These are phyloP conservation scores for Linnaemya vulpina DNA, from an alignment of 2,888 invertebrate genomes.

Conservation along the genomic window DNA sequence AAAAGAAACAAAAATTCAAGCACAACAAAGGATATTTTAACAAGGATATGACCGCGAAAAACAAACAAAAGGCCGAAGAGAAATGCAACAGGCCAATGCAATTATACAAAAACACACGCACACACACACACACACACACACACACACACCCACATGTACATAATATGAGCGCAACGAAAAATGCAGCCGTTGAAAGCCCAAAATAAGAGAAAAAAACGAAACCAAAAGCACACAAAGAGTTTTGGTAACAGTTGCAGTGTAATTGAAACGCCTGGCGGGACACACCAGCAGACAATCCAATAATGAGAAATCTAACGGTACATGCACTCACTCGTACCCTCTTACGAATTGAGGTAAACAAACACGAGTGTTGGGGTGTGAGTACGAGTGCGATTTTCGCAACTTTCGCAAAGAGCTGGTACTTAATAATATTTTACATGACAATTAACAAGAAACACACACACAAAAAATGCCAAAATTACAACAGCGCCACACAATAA, in stretches of 20 bases:
- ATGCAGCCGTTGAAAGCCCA: not conserved
- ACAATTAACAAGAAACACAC: conserved; percentile 48
- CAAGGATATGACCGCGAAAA: conserved; percentile 45
- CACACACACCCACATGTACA: not conserved
- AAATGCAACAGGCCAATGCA: conserved; percentile 62
- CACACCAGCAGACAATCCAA: conserved; percentile 23
- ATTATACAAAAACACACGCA: conserved; percentile 15
- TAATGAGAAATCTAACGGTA: conserved; percentile 28
- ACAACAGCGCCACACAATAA: conserved; percentile 33
- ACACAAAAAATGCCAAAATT: conserved; percentile 40
- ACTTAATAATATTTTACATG: conserved; percentile 61
- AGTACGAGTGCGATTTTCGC: conserved; percentile 39
- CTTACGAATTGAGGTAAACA: not conserved
- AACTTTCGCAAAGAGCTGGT: conserved; percentile 48
- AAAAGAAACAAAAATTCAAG: not conserved
- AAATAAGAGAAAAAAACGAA: not conserved
- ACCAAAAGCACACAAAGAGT: conserved; percentile 23
- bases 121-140: not conserved
- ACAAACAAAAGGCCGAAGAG: not conserved
- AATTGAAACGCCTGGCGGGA: conserved; percentile 57
- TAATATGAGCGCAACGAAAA: not conserved
- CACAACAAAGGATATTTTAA: conserved; percentile 1
- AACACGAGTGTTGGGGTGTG: conserved; percentile 1
- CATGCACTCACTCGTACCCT: not conserved
- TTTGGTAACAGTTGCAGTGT: conserved; percentile 11